These are phyloP conservation scores for Tetranychus piercei DNA, from an alignment of 2,888 invertebrate species.

Conservation along the genomic window DNA sequence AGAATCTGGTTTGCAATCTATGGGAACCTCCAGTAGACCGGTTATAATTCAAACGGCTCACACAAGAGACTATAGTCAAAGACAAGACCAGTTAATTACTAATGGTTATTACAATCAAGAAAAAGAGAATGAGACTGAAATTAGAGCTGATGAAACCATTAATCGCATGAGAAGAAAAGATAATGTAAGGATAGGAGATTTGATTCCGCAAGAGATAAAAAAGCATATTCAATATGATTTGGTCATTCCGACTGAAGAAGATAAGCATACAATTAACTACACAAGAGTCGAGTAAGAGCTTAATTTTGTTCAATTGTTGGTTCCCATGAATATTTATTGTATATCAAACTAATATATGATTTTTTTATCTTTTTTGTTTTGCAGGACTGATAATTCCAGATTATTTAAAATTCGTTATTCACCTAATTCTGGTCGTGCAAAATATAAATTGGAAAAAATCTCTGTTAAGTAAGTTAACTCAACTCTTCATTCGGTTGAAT, in stretches of 20 bases:
- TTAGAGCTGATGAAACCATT: constrained; percentile 22
- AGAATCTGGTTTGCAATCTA: constrained; percentile 8
- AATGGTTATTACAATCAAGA: constrained; percentile 34
- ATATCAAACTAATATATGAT: not conserved
- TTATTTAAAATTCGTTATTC: constrained; percentile 27
- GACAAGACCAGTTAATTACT: not conserved
- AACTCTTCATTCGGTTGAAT: not conserved
- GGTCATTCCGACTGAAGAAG: constrained; percentile 62
- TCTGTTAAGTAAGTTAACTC: constrained; percentile 13
- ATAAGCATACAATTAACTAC: constrained; percentile 26
- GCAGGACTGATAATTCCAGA: constrained; percentile 24
- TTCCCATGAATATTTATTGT: constrained; percentile 23
- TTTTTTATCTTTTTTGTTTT: constrained; percentile 1
- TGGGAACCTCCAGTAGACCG: not conserved
- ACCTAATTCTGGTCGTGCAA: constrained; percentile 23
- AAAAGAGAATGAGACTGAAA: constrained; percentile 37
- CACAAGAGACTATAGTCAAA: not conserved
- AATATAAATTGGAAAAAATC: not conserved
- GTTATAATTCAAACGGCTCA: constrained; percentile 18
- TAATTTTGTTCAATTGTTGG: constrained; percentile 12
- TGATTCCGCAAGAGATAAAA: constrained; percentile 55
- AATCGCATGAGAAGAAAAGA: constrained; percentile 35
- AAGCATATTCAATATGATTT: constrained; percentile 71
- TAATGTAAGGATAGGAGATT: constrained; percentile 40
- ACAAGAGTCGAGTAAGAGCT: constrained; percentile 27